Conservation (phyloP, 2,888 invertebrate species). For the Fragum whitleyi region DNA sequence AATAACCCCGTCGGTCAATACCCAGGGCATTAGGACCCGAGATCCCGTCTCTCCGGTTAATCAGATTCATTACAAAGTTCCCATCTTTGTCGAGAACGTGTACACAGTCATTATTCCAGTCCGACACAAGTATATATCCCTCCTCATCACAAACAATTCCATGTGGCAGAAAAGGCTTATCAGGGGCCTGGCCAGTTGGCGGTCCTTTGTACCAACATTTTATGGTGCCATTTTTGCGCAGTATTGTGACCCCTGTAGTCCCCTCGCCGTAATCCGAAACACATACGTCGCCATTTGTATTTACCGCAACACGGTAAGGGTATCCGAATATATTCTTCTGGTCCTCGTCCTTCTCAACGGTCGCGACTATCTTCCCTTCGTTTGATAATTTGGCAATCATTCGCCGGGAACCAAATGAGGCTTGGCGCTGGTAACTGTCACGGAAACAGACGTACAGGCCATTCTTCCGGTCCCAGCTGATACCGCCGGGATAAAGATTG, state of each 20-base stretch:
- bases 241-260: slow-evolving; percentile 59
- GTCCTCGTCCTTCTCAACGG: slow-evolving; percentile 62
- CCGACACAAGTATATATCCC: slow-evolving; percentile 65
- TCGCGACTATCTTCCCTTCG: slow-evolving; percentile 63
- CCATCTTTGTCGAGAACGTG: slow-evolving; percentile 65
- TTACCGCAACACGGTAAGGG: slow-evolving; percentile 64
- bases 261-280: slow-evolving; percentile 66
- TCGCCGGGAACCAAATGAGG: slow-evolving; percentile 54
- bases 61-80: slow-evolving; percentile 57
- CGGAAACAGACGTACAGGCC: slow-evolving; percentile 68
- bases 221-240: slow-evolving; percentile 55
- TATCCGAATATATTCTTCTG: slow-evolving; percentile 64
- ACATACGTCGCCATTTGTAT: slow-evolving; percentile 62
- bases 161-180: slow-evolving; percentile 67
- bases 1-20: slow-evolving; percentile 59
- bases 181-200: slow-evolving; percentile 36
- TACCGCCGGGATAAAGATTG: slow-evolving; percentile 61
- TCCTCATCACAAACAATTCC: slow-evolving; percentile 65
- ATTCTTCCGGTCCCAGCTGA: slow-evolving; percentile 51
- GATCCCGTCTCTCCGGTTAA: slow-evolving; percentile 57
- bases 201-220: slow-evolving; percentile 60
- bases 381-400: slow-evolving; percentile 65
- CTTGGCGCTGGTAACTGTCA: slow-evolving; percentile 57
- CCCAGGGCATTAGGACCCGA: slow-evolving; percentile 65
- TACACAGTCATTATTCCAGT: slow-evolving; percentile 70